A percentile compares a stretch with the other conserved stretches of the same genome.
Conservation (phyloP, 2,888 invertebrate species). For the Diarsia brunnea region DNA sequence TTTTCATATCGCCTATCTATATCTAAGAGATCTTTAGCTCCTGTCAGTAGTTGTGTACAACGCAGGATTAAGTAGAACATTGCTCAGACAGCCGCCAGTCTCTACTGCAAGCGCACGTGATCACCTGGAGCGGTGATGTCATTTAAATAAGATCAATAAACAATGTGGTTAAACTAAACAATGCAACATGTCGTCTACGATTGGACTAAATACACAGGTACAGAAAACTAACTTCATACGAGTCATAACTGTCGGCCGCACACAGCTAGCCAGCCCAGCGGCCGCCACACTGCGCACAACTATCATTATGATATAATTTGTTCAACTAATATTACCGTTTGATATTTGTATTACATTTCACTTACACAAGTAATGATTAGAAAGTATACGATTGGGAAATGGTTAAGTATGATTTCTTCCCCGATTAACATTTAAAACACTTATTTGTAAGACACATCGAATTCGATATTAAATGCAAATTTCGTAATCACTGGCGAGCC, state of each 20-base stretch:
- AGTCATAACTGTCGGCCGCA: not conserved
- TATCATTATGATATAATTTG: constrained; percentile 48
- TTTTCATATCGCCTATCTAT: constrained; percentile 29
- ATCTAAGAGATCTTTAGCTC: constrained; percentile 55
- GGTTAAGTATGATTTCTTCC: constrained; percentile 43
- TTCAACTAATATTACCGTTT: constrained; percentile 56
- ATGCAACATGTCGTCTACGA: constrained; percentile 1
- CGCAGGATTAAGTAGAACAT: not conserved
- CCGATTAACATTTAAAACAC: constrained; percentile 45
- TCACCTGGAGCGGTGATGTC: not conserved
- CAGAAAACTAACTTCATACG: too few relatives aligned
- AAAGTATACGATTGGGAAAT: constrained; percentile 36
- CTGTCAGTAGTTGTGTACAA: constrained; percentile 17
- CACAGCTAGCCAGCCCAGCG: not conserved
- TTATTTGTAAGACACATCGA: constrained; percentile 63
- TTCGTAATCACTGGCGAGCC: constrained; percentile 53
- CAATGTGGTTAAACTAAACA: constrained; percentile 10
- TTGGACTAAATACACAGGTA: not conserved
- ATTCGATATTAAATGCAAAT: constrained; percentile 61
- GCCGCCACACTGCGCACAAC: not conserved
- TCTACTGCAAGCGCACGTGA: not conserved
- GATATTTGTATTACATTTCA: constrained; percentile 57
- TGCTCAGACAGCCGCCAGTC: constrained; percentile 20
- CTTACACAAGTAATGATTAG: constrained; percentile 54
- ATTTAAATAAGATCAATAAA: constrained; percentile 5